Base-by-base conservation (phyloP, 2,113 vertebrate genomes). In the Dipodomys merriami region DNA sequence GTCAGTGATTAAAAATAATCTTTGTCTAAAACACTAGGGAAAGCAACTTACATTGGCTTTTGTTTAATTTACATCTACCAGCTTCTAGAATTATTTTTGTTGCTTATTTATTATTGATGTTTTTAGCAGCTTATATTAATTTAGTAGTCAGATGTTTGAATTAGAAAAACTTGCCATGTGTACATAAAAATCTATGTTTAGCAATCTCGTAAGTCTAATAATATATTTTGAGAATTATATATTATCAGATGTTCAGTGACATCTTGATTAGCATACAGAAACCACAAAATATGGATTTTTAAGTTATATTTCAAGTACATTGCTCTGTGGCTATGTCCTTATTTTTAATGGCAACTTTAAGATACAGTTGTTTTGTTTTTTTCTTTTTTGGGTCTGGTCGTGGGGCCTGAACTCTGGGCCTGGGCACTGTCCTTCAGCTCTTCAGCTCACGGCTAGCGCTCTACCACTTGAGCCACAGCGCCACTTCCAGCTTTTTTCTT, bases 181-280 rank as follows among this genome's bases (percentile, higher is more conserved):
- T 90, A 93, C 83, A 83, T 96, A 64, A 87, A 97, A 96, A 97
- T 92, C 83, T 53, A 44, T 84, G 71, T 94, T 94, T 95, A 83
- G 91, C 97, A 96, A 94, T 96, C 85, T 92, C 79, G 18, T 90
- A 88, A 93, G 79, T 95, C 97, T 95, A 84, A 96, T 96, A 93
- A 96, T 96, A 91, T 88, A 88, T 96, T 97, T 96, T 97, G 79
- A 84, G 97, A 97, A 97, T 97, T 74, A 79, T 93, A 78, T 96
- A 84, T 96, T 97, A 96, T 97, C 88, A 86, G 95, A 82, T 92
- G 39, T 53, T 95, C 49, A 96, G 13, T 91, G 81, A 91, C 93
- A 95, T 95, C 90, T 97, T 97, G 94, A 97, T 97, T 97, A 97
- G 53, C 86, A 83, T 96, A 72, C 73, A 93, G 77, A 96, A 95